Base-by-base conservation (phyloP, 2,888 invertebrate species). In the Nemotelus pantherinus region DNA sequence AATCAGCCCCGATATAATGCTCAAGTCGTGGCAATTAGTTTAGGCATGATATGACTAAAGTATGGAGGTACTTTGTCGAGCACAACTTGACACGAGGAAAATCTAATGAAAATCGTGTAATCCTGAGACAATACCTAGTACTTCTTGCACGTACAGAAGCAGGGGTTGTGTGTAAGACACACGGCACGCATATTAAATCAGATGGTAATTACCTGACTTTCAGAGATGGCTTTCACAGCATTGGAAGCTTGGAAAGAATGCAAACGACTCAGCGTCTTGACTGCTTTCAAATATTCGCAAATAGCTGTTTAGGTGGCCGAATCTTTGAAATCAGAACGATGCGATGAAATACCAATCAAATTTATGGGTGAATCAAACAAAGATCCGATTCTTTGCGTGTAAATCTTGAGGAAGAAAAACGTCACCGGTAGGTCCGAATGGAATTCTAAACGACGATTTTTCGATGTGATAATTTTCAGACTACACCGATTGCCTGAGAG, bases 161-260 rank as follows among this genome's bases (percentile, higher is more conserved):
- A 48, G 70, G 43, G 53, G 44, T 41, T 77, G 77, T 75, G 57
- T 79, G 75, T 76, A 67, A 48, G 60, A 77, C 79, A 79, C 65
- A 79, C 79, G 79, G 78, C 68, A 77, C 76, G 72, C 77, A 76
- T 78, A 79, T 79, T 79, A 79, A 78, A 68, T 75, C 78, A 70
- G 71, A 78, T 78, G 78, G 68, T 77, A 77, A 77, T 77, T 77
- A 70, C 74, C 74, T 47, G 60, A 48, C 74, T 60, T 60, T 57
- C 45, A 43, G 55, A 43, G 63, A 60, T 50, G 63, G 48, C 50
- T 60, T 74, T 74, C 74, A 43, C n/a, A 10, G 63, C 74, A 74
- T 74, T 74, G 63, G 60, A 63, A 74, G 60, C 63, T 63, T 74
- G 63, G 63, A 47, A 25, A 74, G 74, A 60, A 50, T 74, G 70